A percentile compares a stretch with the other conserved stretches of the same genome.
Conservation (phyloP, 2,888 invertebrate species). For the Sipunculus nudus region DNA sequence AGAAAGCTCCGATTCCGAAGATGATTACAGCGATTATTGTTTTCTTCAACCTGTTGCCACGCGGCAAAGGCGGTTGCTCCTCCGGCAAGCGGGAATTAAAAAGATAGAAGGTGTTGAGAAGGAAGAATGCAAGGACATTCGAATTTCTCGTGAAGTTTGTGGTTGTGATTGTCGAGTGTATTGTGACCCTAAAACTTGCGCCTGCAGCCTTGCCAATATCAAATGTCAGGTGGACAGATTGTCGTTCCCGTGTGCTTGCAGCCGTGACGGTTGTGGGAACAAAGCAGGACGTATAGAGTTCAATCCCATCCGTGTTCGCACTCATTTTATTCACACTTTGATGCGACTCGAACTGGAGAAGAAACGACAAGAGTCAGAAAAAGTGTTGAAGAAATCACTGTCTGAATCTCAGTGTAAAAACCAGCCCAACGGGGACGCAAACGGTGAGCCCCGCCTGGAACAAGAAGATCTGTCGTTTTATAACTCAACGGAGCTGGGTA, state of each 20-base stretch:
- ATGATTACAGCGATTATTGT: constrained; percentile 61
- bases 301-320: constrained; percentile 92
- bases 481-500: constrained; percentile 64
- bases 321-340: constrained; percentile 95
- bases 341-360: constrained; percentile 75
- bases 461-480: constrained; percentile 80
- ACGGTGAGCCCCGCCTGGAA: constrained; percentile 63
- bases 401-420: no score
- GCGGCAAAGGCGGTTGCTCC: constrained; percentile 81
- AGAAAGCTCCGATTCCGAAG: constrained; percentile 45
- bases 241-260: constrained; percentile 96
- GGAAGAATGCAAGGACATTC: constrained; percentile 91
- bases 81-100: constrained; percentile 90
- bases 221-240: constrained; percentile 97
- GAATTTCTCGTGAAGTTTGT: constrained; percentile 83
- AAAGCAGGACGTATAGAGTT: constrained; percentile 93
- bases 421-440: not conserved
- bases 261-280: constrained; percentile 92
- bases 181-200: constrained; percentile 95
- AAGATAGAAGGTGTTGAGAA: constrained; percentile 94
- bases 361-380: constrained; percentile 43
- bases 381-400: no score
- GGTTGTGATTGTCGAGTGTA: constrained; percentile 67
- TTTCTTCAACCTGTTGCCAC: constrained; percentile 84
- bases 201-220: constrained; percentile 92